Percentiles rank a stretch among this genome's conserved stretches.
These are phyloP conservation scores for Sternotherus odoratus DNA, from an alignment of 2,797 vertebrate species.

Conservation along the genomic window DNA sequence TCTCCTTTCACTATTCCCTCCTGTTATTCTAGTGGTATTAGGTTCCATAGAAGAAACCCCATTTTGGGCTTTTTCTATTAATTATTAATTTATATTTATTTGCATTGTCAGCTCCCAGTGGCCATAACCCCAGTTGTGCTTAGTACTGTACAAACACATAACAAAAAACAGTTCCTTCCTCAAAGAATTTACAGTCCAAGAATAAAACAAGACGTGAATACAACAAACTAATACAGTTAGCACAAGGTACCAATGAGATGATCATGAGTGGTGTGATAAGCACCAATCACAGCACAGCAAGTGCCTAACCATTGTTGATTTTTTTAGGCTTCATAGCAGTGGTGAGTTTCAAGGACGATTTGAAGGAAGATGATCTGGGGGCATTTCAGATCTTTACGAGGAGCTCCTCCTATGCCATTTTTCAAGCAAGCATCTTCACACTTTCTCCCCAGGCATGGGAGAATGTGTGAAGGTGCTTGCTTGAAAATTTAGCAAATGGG, in stretches of 20 bases:
- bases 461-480: not conserved
- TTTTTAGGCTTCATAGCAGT: not conserved
- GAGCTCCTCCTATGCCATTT: not conserved
- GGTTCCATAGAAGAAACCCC: not conserved
- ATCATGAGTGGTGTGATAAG: fast-evolving
- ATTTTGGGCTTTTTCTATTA: not conserved
- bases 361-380: not conserved
- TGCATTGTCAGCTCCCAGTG: not conserved
- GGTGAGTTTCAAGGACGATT: not conserved
- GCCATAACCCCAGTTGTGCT: not conserved
- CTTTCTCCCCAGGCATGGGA: not conserved
- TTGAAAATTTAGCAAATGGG: not conserved
- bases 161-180: not conserved
- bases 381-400: not conserved
- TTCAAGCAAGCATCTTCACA: not conserved
- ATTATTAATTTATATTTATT: constrained; percentile 3
- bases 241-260: not conserved
- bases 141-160: not conserved
- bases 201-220: not conserved
- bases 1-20: not conserved
- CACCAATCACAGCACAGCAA: not conserved
- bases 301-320: not conserved
- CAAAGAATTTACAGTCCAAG: not conserved
- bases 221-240: fast-evolving
- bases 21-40: not conserved